Conservation (phyloP, 2,797 vertebrate species). For the Pseudochromis fuscus region DNA sequence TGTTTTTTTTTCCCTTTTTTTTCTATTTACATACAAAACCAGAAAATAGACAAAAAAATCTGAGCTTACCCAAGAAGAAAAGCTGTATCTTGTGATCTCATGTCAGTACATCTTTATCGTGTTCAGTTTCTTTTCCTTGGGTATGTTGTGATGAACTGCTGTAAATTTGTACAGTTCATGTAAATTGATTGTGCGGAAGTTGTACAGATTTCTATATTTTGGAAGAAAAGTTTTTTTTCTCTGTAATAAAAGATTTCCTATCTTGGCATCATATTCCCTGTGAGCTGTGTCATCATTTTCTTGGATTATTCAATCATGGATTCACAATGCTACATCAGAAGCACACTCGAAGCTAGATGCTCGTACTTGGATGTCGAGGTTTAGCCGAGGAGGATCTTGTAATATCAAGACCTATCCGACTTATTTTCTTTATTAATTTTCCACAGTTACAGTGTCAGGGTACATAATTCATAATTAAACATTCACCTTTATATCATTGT, state of each 20-base stretch:
- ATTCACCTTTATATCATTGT: too few relatives aligned
- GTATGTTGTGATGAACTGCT: constrained; percentile 99
- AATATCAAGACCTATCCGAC: not conserved
- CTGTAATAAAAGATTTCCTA: constrained; percentile 99
- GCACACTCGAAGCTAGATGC: too few relatives aligned
- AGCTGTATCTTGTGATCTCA: constrained; percentile 96
- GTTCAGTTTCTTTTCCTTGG: constrained; percentile 88
- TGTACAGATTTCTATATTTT: constrained; percentile 99
- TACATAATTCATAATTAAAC: too few relatives aligned
- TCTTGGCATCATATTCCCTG: constrained; percentile 94
- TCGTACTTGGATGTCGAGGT: not conserved
- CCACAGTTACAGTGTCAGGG: too few relatives aligned
- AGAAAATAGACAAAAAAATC: constrained; percentile 84
- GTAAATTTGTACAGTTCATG: constrained; percentile 99
- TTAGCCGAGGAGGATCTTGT: not conserved
- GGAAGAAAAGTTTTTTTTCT: constrained; percentile 98
- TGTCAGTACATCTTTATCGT: constrained; percentile 95
- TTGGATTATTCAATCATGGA: not conserved
- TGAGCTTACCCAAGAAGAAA: constrained; percentile 87
- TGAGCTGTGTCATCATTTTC: constrained; percentile 68
- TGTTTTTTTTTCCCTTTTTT: constrained; percentile 55
- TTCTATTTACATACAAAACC: constrained; percentile 84
- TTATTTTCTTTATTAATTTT: too few relatives aligned
- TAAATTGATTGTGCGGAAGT: constrained; percentile 99
- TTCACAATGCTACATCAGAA: not conserved